These are phyloP conservation scores for Thalassaphorura encarpata DNA, from an alignment of 1,140 invertebrate genomes.

Conservation along the genomic window DNA sequence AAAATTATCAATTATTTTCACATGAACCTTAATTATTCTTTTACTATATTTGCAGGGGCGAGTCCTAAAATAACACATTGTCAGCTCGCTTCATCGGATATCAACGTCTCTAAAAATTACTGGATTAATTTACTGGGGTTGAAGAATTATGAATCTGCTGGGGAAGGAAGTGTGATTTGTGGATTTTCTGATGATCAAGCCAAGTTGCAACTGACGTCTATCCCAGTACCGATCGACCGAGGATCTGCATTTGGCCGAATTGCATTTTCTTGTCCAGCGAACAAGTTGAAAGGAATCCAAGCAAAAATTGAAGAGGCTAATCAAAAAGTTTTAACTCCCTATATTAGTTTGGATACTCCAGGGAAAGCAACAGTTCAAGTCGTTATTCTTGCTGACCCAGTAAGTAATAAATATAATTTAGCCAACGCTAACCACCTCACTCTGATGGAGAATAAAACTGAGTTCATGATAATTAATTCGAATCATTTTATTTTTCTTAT, in stretches of 20 bases:
- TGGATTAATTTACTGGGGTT: slow-evolving; percentile 71
- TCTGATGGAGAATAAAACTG: too few species aligned
- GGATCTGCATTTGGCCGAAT: slow-evolving; percentile 91
- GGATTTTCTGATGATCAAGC: slow-evolving; percentile 63
- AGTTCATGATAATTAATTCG: slow-evolving; percentile 13
- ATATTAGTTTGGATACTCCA: slow-evolving; percentile 84
- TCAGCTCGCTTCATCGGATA: slow-evolving; percentile 52
- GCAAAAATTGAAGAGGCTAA: slow-evolving; percentile 58
- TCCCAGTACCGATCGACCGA: slow-evolving; percentile 58
- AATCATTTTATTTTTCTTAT: slow-evolving; percentile 3
- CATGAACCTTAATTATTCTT: background rate
- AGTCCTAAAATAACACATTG: background rate
- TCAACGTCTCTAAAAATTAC: slow-evolving; percentile 64
- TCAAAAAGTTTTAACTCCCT: slow-evolving; percentile 70
- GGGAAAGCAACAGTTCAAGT: slow-evolving; percentile 93
- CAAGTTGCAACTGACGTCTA: slow-evolving; percentile 50
- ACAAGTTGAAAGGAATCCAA: slow-evolving; percentile 62
- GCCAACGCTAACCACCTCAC: too few species aligned
- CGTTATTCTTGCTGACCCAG: slow-evolving; percentile 88
- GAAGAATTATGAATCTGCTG: slow-evolving; percentile 47
- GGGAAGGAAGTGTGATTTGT: slow-evolving; percentile 47
- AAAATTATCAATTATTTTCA: too few species aligned
- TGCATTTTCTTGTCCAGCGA: slow-evolving; percentile 77
- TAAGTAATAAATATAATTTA: slow-evolving; percentile 38
- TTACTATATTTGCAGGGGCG: background rate